These are phyloP conservation scores for Equus quagga DNA, from an alignment of 2,113 vertebrate genomes.

Conservation along the genomic window DNA sequence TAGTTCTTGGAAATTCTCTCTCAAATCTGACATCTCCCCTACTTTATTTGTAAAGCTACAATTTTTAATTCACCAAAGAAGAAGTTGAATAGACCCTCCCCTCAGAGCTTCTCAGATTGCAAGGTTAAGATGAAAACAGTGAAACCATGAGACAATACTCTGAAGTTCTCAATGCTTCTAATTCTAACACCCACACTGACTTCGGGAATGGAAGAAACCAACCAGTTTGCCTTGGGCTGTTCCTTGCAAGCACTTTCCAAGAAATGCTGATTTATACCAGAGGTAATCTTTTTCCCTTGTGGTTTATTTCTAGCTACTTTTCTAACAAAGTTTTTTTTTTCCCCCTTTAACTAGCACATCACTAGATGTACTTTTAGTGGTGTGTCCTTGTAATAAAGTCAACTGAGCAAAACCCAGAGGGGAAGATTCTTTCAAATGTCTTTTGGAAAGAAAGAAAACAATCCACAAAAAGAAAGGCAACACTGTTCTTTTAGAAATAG, in stretches of 20 bases:
- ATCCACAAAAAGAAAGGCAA: constrained; percentile 44
- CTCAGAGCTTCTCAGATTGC: background rate
- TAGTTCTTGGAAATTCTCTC: background rate
- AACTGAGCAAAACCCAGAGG: constrained; percentile 50
- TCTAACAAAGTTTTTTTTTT: background rate
- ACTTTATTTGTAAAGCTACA: background rate
- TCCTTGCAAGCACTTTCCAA: background rate
- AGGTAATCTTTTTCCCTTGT: background rate
- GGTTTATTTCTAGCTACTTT: constrained; percentile 56
- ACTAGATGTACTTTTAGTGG: constrained; percentile 5
- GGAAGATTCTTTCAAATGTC: constrained; percentile 46
- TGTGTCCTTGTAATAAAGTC: constrained; percentile 67
- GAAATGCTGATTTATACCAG: background rate
- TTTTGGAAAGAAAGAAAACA: constrained; percentile 60
- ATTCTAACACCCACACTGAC: background rate
- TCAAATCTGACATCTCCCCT: background rate
- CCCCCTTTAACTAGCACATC: background rate
- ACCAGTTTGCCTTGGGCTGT: background rate
- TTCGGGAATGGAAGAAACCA: background rate
- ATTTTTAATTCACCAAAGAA: background rate
- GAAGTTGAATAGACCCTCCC: background rate
- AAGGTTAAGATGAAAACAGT: background rate
- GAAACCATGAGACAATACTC: background rate
- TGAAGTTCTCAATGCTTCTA: background rate
- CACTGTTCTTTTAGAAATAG: constrained; percentile 61